Evolutionary conservation across 2,113 vertebrate genomes (phyloP), one percentile per base, ranked within the genome.

Genomic region (Poeciliopsis occidentalis): DNA sequence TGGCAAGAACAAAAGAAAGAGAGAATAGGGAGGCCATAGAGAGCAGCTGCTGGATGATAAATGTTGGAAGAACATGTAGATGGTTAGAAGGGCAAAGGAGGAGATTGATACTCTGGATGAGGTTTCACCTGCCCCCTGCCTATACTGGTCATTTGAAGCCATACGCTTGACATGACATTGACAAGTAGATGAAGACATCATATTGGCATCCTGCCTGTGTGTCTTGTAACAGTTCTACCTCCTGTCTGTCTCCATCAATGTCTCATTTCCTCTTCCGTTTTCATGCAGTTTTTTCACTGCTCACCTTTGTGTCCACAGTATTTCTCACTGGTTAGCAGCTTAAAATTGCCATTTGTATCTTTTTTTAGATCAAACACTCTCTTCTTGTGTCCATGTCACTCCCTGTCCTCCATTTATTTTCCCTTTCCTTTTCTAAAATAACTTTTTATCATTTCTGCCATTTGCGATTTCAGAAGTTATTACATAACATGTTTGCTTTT

Each of bases 131-230:
- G 73, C 77, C 83, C 75, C 64, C 80, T 79, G 64, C 77, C 64
- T 51, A 74, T 81, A 67, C 75, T 80, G 74, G 83, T 87, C 78
- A 77, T 76, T 79, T 89, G 77, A 68, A 89, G 82, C 76, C 76
- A 74, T 83, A 85, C 62, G 63, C 77, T 60, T 82, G 85, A 90
- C 76, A 77, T 83, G 87, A 87, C 78, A 65, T 74, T 85, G 80
- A 78, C 87, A 75, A 68, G 75, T 71, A 76, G 76, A 86, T 88
- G 75, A 87, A 87, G 84, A 89, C 87, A 90, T 90, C 72, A 72
- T 85, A 88, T 79, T 88, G 87, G 80, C 88, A 87, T 85, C 71
- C 79, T 80, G 73, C 78, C 71, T 85, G 67, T 44, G 57, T 15
- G 10, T 78, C 82, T 85, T 66, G 67, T 82, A 65, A 60, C 79